Evolutionary conservation across 2,888 invertebrate species (phyloP).

Genomic region (Hirtodrosophila cameraria): DNA sequence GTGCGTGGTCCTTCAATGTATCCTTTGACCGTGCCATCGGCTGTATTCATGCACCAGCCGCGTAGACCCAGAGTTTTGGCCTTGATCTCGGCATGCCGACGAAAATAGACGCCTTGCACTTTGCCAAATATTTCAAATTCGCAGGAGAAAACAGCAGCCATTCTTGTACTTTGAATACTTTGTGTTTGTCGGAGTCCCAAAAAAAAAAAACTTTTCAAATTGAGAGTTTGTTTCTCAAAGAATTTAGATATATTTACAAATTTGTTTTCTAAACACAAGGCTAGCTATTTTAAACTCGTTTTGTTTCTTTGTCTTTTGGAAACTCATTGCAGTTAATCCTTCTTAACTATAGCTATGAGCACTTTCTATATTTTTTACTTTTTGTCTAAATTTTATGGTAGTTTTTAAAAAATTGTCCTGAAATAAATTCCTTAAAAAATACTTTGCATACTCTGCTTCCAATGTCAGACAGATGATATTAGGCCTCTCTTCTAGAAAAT

Average conservation of each 20-base stretch:
- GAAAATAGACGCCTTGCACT: conserved; percentile 77
- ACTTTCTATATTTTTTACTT: too few species aligned
- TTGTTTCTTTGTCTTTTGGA: too few species aligned
- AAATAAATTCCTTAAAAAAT: too few species aligned
- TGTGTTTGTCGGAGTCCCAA: background rate
- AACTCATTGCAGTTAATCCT: too few species aligned
- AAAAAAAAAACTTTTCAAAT: background rate
- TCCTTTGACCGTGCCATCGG: conserved; percentile 87
- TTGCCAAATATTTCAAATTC: conserved; percentile 80
- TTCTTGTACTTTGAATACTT: conserved; percentile 1
- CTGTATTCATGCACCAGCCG: conserved; percentile 89
- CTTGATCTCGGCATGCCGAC: conserved; percentile 86
- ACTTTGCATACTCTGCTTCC: too few species aligned
- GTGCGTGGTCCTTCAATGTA: conserved; percentile 86
- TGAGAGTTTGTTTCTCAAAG: background rate
- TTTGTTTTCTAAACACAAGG: background rate
- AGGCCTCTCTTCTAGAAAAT: too few species aligned
- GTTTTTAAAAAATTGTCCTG: too few species aligned
- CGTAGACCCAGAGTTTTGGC: conserved; percentile 86
- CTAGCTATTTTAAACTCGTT: background rate
- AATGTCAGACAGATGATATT: too few species aligned
- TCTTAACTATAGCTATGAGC: too few species aligned
- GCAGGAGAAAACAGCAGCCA: conserved; percentile 53
- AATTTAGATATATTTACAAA: background rate
- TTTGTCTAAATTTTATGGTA: too few species aligned